A percentile compares a stretch with the other conserved stretches of the same genome.
phyloP scores from a whole-genome alignment of 37 sponge, comb jelly and placozoan genomes.

The Chondrosia reniformis region DNA sequence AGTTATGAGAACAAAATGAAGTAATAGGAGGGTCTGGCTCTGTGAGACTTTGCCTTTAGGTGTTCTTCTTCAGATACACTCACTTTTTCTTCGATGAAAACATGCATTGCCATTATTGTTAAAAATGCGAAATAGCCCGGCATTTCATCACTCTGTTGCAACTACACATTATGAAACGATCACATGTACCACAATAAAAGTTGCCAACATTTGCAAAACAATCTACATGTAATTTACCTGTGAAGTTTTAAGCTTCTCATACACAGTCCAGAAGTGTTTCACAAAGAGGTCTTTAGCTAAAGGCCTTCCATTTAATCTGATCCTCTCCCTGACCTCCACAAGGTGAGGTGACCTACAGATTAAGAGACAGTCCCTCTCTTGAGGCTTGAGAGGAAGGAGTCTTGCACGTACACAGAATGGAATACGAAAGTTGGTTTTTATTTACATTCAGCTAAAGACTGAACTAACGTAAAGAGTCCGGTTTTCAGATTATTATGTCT shows the following conservation, averaged over 20 bases:
- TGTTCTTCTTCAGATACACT: no score
- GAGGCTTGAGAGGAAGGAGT: background rate
- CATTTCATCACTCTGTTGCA: slow-evolving; percentile 30
- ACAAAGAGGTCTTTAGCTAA: slow-evolving; percentile 68
- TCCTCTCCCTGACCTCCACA: slow-evolving; percentile 92
- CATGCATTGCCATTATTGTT: slow-evolving; percentile 76
- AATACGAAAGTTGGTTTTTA: background rate
- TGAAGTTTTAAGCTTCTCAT: slow-evolving; percentile 37
- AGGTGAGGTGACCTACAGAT: slow-evolving; percentile 80
- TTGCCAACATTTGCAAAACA: background rate
- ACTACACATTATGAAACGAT: background rate
- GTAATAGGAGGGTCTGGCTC: no score
- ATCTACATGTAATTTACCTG: background rate
- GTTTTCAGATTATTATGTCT: slow-evolving; percentile 68
- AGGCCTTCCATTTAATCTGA: slow-evolving; percentile 87
- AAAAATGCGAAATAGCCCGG: slow-evolving; percentile 86
- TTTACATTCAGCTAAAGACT: no score
- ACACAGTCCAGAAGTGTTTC: slow-evolving; percentile 77
- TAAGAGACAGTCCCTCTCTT: background rate
- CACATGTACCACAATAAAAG: background rate
- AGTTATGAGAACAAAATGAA: no score
- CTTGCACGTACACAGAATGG: background rate
- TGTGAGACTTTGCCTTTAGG: no score
- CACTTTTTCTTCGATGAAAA: slow-evolving; percentile 84
- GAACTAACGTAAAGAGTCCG: slow-evolving; percentile 86